A percentile compares a stretch with the other conserved stretches of the same genome.
These are phyloP conservation scores for Lasiurus borealis DNA, from an alignment of 2,113 vertebrate species.

Conservation along the genomic window DNA sequence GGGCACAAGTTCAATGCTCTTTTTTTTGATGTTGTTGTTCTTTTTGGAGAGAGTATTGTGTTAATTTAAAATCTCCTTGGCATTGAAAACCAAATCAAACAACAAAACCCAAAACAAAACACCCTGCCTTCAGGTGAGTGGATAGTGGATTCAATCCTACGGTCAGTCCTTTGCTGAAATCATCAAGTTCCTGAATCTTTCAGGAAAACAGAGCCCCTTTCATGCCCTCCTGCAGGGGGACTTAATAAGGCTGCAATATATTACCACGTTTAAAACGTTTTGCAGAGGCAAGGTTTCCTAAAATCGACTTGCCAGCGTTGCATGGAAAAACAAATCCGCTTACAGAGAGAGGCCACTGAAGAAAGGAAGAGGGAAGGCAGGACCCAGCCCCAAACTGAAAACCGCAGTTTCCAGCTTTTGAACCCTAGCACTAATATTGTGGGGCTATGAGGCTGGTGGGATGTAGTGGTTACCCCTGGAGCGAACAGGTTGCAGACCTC, in stretches of 20 bases:
- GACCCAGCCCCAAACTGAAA: slow-evolving; percentile 34
- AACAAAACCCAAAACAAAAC: neutral
- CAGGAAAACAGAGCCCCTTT: slow-evolving; percentile 62
- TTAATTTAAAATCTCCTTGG: slow-evolving; percentile 13
- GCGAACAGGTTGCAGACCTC: neutral
- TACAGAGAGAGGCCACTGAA: neutral
- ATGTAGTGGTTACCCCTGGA: neutral
- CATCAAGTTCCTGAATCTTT: neutral
- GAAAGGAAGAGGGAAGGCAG: neutral
- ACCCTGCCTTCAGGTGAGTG: neutral
- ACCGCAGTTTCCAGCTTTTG: slow-evolving; percentile 23
- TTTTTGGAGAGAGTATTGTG: neutral
- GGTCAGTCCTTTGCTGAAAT: neutral
- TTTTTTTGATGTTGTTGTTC: neutral
- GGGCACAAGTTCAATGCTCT: neutral
- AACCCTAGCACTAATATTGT: too few relatives aligned
- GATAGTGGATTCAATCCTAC: neutral
- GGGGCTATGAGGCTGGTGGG: too few relatives aligned
- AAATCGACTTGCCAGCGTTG: slow-evolving; percentile 49
- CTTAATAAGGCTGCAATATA: slow-evolving; percentile 46
- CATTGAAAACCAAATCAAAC: slow-evolving; percentile 20
- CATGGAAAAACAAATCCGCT: slow-evolving; percentile 61
- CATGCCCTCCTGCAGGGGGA: slow-evolving; percentile 38
- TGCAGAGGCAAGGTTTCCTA: slow-evolving; percentile 59
- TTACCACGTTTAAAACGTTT: slow-evolving; percentile 61